Conservation (phyloP, 2,113 vertebrate genomes). For the Paramisgurnus dabryanus region DNA sequence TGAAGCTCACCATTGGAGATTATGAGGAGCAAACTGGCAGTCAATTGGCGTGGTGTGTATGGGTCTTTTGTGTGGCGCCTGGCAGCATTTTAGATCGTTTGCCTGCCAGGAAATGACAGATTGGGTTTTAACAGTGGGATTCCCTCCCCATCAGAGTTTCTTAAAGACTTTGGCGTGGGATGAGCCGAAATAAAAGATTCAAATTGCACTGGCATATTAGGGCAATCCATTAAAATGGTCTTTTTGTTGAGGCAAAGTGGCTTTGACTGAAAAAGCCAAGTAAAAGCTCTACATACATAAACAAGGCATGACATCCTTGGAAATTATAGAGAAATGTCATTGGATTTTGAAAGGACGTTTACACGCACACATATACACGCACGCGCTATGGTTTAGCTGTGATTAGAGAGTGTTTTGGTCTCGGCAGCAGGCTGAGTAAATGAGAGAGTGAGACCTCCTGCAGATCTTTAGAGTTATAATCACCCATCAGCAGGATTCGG, state of each 20-base stretch:
- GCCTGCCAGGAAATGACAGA: conserved; percentile 39
- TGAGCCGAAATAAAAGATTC: not conserved
- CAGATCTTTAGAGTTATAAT: conserved; percentile 75
- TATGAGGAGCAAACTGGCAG: conserved; percentile 6
- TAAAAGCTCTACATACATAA: not conserved
- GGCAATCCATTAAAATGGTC: not conserved
- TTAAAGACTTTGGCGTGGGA: conserved; percentile 29
- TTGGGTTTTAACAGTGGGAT: conserved; percentile 37
- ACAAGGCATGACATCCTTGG: not conserved
- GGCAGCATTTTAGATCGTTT: conserved; percentile 35
- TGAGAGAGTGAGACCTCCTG: conserved; percentile 63
- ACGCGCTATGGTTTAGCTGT: conserved; percentile 52
- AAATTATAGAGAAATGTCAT: conserved; percentile 25
- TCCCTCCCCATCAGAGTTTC: conserved; percentile 37
- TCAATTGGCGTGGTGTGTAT: not conserved
- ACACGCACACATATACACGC: not conserved
- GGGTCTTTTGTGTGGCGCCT: conserved; percentile 29
- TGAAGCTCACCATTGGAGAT: conserved; percentile 32
- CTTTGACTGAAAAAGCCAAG: not conserved
- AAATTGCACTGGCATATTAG: conserved; percentile 26
- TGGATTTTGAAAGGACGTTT: conserved; percentile 31
- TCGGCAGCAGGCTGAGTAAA: conserved; percentile 64
- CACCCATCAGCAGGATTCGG: conserved; percentile 72
- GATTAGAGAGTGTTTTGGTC: conserved; percentile 69
- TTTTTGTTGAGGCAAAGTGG: conserved; percentile 19